phyloP scores from a whole-genome alignment of 2,888 invertebrate genomes.

The Agonopterix heracliana region DNA sequence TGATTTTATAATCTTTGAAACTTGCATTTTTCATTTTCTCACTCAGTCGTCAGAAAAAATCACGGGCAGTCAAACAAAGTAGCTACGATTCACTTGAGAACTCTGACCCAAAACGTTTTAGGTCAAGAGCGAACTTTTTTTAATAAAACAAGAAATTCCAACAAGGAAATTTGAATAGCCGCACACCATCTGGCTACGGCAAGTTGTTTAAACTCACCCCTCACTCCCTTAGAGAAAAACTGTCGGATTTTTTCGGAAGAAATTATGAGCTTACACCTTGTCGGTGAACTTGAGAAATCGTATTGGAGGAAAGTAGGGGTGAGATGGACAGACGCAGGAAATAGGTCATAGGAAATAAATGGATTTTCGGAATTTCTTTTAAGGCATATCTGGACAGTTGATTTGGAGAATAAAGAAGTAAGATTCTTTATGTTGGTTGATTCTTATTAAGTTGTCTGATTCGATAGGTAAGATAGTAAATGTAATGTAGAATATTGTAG shows the following conservation, averaged over 20 bases:
- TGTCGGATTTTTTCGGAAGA: constrained; percentile 17
- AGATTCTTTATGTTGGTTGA: too few species aligned
- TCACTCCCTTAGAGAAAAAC: constrained; percentile 2
- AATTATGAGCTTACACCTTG: constrained; percentile 25
- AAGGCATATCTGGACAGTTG: too few species aligned
- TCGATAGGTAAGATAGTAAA: too few species aligned
- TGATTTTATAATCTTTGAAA: too few species aligned
- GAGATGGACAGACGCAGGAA: background rate
- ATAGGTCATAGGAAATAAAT: too few species aligned
- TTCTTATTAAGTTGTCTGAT: too few species aligned
- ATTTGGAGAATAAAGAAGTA: too few species aligned
- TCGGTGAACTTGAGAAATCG: background rate
- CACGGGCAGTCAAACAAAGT: too few species aligned
- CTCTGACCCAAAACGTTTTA: constrained; percentile 4
- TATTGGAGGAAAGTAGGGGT: background rate
- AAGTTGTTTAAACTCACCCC: constrained; percentile 19
- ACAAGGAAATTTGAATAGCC: constrained; percentile 26
- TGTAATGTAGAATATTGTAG: too few species aligned
- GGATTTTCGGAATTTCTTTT: too few species aligned
- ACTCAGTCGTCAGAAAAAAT: too few species aligned
- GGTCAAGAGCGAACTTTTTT: constrained; percentile 18
- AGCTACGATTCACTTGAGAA: background rate
- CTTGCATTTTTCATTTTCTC: too few species aligned
- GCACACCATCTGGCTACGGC: constrained; percentile 20
- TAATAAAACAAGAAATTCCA: constrained; percentile 25